Conservation (phyloP, 2,888 invertebrate genomes). For the Dorcus hopei region DNA sequence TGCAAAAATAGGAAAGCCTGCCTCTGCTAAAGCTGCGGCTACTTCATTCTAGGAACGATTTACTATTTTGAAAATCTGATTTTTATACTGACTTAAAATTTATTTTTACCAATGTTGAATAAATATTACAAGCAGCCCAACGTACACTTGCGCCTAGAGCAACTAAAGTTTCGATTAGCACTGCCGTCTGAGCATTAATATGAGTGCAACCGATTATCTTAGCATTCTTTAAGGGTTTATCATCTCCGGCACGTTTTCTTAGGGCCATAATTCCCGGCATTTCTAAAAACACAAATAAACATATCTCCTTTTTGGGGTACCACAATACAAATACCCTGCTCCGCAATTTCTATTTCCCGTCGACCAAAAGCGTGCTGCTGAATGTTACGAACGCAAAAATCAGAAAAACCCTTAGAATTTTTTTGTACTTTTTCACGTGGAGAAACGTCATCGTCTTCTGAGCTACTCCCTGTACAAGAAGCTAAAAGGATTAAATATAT, state of each 20-base stretch:
- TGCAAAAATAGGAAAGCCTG: conserved; percentile 86
- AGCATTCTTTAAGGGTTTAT: conserved; percentile 92
- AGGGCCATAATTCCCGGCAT: conserved; percentile 98
- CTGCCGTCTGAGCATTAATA: conserved; percentile 97
- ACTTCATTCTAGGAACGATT: conserved; percentile 78
- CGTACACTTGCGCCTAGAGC: conserved; percentile 88
- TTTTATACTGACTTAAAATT: background rate
- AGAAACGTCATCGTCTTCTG: conserved; percentile 90
- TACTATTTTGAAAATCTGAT: conserved; percentile 8
- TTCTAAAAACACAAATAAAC: conserved; percentile 55
- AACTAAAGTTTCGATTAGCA: conserved; percentile 84
- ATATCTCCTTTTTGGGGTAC: no score
- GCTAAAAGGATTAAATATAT: conserved; percentile 31
- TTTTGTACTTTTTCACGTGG: conserved; percentile 91
- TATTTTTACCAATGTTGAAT: conserved; percentile 78
- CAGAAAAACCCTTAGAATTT: conserved; percentile 77
- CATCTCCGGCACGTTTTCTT: conserved; percentile 85
- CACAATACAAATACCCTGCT: conserved; percentile 63
- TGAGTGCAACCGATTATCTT: conserved; percentile 95
- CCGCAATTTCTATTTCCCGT: conserved; percentile 96
- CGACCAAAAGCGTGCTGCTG: conserved; percentile 91
- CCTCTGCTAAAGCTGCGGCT: conserved; percentile 91
- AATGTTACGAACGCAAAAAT: conserved; percentile 94
- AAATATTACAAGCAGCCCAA: conserved; percentile 98
- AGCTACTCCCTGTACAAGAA: conserved; percentile 75